Evolutionary conservation across 1,140 invertebrate species (phyloP).

Genomic region (Drosophila bipectinata): DNA sequence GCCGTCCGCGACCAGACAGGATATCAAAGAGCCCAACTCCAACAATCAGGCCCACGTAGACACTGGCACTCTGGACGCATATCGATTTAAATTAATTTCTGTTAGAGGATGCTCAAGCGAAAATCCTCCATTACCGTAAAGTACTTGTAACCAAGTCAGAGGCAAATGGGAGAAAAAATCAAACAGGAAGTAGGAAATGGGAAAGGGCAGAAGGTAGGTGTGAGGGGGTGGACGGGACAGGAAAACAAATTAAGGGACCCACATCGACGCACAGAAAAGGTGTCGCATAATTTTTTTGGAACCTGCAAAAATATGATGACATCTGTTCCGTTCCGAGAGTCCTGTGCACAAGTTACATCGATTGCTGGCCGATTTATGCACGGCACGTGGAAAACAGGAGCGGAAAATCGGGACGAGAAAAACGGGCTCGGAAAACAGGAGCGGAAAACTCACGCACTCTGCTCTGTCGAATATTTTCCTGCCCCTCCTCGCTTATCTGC

Average conservation of each 20-base stretch:
- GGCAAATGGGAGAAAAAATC: slow-evolving; percentile 34
- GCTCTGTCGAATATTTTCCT: slow-evolving; percentile 45
- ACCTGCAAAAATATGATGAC: slow-evolving; percentile 55
- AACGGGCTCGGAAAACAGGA: slow-evolving; percentile 16
- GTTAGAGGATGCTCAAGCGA: slow-evolving; percentile 84
- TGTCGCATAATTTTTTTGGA: slow-evolving; percentile 46
- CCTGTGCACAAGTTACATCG: slow-evolving; percentile 74
- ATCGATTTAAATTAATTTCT: slow-evolving; percentile 84
- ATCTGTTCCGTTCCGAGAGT: slow-evolving; percentile 63
- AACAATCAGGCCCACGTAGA: slow-evolving; percentile 38
- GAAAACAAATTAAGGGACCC: slow-evolving; percentile 74
- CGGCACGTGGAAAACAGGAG: slow-evolving; percentile 64
- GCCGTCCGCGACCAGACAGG: slow-evolving; percentile 1
- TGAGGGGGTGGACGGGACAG: slow-evolving; percentile 11
- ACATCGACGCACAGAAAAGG: slow-evolving; percentile 45
- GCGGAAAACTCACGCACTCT: slow-evolving; percentile 50
- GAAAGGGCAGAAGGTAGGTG: slow-evolving; percentile 5
- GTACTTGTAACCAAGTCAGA: slow-evolving; percentile 83
- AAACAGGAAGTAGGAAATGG: slow-evolving; percentile 13
- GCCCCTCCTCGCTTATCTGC: slow-evolving; percentile 59
- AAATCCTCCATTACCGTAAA: slow-evolving; percentile 84
- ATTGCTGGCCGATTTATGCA: slow-evolving; percentile 79
- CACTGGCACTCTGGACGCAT: slow-evolving; percentile 51
- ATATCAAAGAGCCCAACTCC: neutral
- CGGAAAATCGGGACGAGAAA: slow-evolving; percentile 10